Base-by-base conservation (phyloP, 2,113 vertebrate genomes). In the Cervus canadensis region DNA sequence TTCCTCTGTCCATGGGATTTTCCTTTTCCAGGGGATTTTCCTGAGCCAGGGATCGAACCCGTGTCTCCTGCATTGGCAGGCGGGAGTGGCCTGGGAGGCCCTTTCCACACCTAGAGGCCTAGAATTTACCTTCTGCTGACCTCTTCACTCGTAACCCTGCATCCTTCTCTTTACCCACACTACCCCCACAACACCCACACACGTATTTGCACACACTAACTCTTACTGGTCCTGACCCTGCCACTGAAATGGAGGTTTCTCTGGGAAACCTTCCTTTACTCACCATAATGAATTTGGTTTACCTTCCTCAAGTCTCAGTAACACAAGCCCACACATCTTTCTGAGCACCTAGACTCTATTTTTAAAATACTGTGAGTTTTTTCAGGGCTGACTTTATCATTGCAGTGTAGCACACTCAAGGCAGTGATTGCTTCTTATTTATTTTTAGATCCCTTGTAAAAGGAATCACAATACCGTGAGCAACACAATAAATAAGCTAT, bases 401-500 rank as follows among this genome's bases (percentile, higher is more conserved):
- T 87, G 11, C 40, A 71, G 7, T 81, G 1, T 56, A 87, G 36
- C 6, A 62, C 40, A 28, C 14, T 62, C n/a, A 26, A 84, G 33
- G 40, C 7, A 57, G 15, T 60, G 10, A 48, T 40, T 86, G 9
- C 67, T 10, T 57, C 25, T 96, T 87, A 33, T 45, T 43, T 52
- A 64, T 12, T 93, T 86, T 33, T 64, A 60, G 50, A 56, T 83
- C 7, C 17, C 19, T 82, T n/a, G 7, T 7, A 25, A 64, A 87
- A 76, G 36, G 40, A 43, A 43, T 76, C 36, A 26, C 71, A 76
- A 2, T 26, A 26, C 3, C 2, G 12, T 79, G 13, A 45, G 19
- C 56, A 93, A 76, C n/a, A 48, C 48, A 54, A 96, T 85, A 87
- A 97, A 59, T 40, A 74, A 74, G 21, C 59, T 83, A 74, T 92